Conservation (phyloP, 2,888 invertebrate genomes). For the Diachrysia chrysitis region DNA sequence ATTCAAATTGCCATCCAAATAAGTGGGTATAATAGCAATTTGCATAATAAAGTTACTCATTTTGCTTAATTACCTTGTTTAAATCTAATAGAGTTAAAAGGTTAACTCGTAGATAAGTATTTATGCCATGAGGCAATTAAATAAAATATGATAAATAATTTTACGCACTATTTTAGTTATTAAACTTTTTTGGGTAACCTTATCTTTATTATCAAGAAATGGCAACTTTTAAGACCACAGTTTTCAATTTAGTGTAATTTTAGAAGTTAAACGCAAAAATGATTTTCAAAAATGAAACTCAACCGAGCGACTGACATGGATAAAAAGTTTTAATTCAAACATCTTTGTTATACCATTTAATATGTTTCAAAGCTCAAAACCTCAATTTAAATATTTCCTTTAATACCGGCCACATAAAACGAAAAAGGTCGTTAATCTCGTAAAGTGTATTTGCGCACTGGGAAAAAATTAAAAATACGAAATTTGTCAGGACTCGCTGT, state of each 20-base stretch:
- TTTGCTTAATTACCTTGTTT: constrained; percentile 33
- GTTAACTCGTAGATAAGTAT: not conserved
- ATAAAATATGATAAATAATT: no score
- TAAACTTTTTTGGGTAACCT: no score
- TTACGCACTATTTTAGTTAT: no score
- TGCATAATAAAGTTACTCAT: constrained; percentile 30
- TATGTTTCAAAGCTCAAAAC: constrained; percentile 55
- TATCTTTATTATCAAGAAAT: no score
- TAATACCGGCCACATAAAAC: constrained; percentile 49
- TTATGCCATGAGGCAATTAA: not conserved
- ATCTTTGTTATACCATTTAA: constrained; percentile 37
- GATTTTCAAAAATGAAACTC: constrained; percentile 7
- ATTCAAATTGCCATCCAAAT: constrained; percentile 14
- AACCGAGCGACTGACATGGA: constrained; percentile 14
- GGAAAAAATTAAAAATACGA: constrained; percentile 56
- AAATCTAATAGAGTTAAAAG: constrained; percentile 23
- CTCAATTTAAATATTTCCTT: constrained; percentile 35
- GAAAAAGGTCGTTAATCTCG: constrained; percentile 58
- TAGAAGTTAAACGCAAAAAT: not conserved
- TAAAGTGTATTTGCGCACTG: constrained; percentile 61
- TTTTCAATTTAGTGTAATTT: not conserved
- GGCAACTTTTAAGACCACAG: not conserved
- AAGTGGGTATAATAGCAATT: constrained; percentile 23
- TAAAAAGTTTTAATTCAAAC: constrained; percentile 37
- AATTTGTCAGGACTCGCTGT: constrained; percentile 64